These are phyloP conservation scores for Chlamydotis undulata DNA, from an alignment of 2,113 vertebrate genomes.

Conservation along the genomic window DNA sequence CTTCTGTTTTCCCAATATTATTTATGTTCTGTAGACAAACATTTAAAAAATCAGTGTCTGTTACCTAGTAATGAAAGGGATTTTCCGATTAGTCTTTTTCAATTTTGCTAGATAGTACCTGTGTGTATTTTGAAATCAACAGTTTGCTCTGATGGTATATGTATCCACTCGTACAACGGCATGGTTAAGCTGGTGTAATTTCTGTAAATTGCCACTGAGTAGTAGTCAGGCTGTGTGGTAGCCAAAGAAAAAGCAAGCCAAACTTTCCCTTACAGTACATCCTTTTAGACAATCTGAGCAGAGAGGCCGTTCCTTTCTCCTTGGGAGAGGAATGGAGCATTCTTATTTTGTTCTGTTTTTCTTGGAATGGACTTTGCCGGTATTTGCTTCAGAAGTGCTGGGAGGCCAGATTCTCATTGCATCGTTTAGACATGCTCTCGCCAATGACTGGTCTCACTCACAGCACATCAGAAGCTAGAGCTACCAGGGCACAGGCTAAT, in stretches of 20 bases:
- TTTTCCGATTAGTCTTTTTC: neutral
- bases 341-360: neutral
- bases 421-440: neutral
- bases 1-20: neutral
- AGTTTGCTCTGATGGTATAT: neutral
- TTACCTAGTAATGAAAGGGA: neutral
- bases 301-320: neutral
- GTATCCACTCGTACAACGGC: accelerated
- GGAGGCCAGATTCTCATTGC: neutral
- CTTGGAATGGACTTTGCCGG: neutral
- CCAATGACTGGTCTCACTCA: neutral
- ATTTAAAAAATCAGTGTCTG: neutral
- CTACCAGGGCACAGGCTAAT: neutral
- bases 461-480: neutral
- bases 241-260: neutral
- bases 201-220: neutral
- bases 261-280: neutral
- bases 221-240: neutral
- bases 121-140: neutral
- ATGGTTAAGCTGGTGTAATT: neutral
- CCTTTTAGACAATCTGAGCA: neutral
- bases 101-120: neutral
- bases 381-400: neutral
- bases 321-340: neutral
- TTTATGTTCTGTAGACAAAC: neutral